Evolutionary conservation across 2,797 vertebrate species (phyloP).

Genomic region (Alcedo atthis): DNA sequence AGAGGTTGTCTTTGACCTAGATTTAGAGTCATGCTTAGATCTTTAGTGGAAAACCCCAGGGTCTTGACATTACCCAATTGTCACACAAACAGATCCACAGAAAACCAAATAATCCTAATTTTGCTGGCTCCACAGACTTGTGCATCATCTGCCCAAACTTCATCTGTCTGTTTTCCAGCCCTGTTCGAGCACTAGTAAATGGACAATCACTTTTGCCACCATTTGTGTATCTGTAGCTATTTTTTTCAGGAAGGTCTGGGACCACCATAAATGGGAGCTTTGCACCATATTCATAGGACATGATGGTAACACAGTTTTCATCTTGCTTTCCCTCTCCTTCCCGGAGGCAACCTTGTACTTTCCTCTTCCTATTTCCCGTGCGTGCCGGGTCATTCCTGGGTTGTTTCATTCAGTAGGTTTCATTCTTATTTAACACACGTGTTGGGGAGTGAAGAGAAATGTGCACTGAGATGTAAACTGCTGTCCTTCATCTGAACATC

Average conservation of each 20-base stretch:
- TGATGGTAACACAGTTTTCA: background rate
- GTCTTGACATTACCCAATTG: background rate
- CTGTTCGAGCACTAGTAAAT: background rate
- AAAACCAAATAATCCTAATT: background rate
- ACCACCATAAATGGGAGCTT: background rate
- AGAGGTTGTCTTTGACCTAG: background rate
- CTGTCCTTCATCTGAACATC: constrained; percentile 51
- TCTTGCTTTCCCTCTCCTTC: background rate
- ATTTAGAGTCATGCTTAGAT: background rate
- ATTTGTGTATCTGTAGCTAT: background rate
- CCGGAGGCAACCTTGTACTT: background rate
- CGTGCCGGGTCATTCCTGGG: background rate
- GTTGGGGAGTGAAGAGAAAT: background rate
- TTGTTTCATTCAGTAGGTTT: background rate
- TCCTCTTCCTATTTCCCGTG: background rate
- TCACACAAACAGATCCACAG: background rate
- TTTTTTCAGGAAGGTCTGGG: background rate
- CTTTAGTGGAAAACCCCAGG: background rate
- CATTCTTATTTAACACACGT: background rate
- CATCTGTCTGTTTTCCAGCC: background rate
- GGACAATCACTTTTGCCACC: background rate
- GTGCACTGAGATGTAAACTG: background rate
- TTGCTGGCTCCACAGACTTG: background rate
- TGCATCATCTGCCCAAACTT: background rate
- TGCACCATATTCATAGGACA: background rate